phyloP scores from a whole-genome alignment of 2,113 vertebrate species.

The Oryctolagus cuniculus region mOryCun1.1 NC_091436.1:108154001-108154500 shows the following conservation, averaged over 20 bases:
- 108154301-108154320: background rate
- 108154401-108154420: background rate
- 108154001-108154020: background rate
- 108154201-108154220: background rate
- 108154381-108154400: background rate
- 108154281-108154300: background rate
- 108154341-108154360: background rate
- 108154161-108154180: background rate
- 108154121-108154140: background rate
- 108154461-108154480: background rate
- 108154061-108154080: background rate
- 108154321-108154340: background rate
- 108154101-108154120: background rate
- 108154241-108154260: background rate
- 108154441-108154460: background rate
- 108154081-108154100: too few relatives aligned
- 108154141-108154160: background rate
- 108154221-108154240: background rate
- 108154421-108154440: too few relatives aligned
- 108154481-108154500: rapidly evolving
- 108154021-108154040: background rate
- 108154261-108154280: background rate
- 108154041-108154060: background rate
- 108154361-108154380: background rate
- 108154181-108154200: background rate